A percentile compares a stretch with the other conserved stretches of the same genome.
Conservation (phyloP, 1,140 invertebrate species). For the Aphis craccivora region DNA sequence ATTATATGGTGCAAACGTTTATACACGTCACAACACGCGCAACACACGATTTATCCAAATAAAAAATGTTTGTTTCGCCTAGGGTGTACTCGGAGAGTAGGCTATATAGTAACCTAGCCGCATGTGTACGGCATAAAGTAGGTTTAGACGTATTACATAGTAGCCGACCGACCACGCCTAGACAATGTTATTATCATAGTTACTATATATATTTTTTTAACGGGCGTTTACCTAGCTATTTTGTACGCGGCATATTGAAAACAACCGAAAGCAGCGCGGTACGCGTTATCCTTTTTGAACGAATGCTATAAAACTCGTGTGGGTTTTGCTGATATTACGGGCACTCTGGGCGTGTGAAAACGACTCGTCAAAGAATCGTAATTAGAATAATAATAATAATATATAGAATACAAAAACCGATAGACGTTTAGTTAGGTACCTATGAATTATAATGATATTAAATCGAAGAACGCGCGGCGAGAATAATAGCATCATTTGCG, state of each 20-base stretch:
- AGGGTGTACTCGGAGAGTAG: background rate
- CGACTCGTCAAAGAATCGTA: background rate
- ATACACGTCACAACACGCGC: background rate
- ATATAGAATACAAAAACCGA: background rate
- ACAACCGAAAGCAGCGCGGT: background rate
- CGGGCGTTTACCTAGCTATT: background rate
- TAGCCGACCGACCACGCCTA: conserved; percentile 13
- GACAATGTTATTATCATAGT: background rate
- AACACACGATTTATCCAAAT: background rate
- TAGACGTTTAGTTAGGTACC: background rate
- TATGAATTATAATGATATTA: background rate
- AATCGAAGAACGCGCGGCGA: background rate
- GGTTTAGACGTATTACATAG: background rate
- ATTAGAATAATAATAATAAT: background rate
- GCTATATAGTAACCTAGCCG: background rate
- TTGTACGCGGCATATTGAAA: background rate
- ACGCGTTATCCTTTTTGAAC: background rate
- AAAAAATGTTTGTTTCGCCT: conserved; percentile 4
- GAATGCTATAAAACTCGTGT: background rate
- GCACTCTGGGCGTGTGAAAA: conserved; percentile 29
- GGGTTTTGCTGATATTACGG: conserved; percentile 7
- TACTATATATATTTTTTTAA: background rate
- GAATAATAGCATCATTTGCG: background rate
- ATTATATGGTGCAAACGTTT: background rate
- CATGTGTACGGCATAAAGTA: background rate